Conservation (phyloP, 2,888 invertebrate genomes). For the Pachliopta kotzebuea region DNA sequence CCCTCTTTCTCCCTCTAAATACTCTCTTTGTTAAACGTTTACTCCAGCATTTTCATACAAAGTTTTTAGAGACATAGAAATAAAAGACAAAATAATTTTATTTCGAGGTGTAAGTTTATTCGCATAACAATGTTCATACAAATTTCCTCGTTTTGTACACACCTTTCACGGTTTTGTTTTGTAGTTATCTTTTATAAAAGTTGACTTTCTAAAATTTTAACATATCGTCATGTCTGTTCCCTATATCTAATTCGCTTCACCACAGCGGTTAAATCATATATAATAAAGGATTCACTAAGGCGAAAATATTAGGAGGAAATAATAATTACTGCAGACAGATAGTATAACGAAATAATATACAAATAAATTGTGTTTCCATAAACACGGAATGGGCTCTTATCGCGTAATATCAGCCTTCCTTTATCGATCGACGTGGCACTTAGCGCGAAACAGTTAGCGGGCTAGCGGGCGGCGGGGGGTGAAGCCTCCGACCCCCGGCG, state of each 20-base stretch:
- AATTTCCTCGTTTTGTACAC: conserved; percentile 80
- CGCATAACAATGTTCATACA: conserved; percentile 81
- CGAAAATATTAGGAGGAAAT: conserved; percentile 68
- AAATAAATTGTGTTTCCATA: conserved; percentile 62
- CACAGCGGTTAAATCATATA: conserved; percentile 67
- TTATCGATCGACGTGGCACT: conserved; percentile 58
- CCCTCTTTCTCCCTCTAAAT: no score
- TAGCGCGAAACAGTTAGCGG: conserved; percentile 28
- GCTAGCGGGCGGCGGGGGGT: conserved; percentile 1
- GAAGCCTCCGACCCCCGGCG: conserved; percentile 20
- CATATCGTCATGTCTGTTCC: conserved; percentile 79
- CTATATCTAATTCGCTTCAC: conserved; percentile 78
- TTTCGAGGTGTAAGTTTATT: conserved; percentile 81
- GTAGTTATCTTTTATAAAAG: conserved; percentile 79
- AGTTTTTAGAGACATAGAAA: conserved; percentile 39
- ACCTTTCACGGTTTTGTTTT: conserved; percentile 75
- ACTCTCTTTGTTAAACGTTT: background rate
- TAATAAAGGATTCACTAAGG: conserved; percentile 69
- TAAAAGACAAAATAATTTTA: conserved; percentile 74
- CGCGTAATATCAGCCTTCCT: conserved; percentile 62
- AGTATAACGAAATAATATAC: conserved; percentile 65
- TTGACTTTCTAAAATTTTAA: conserved; percentile 79
- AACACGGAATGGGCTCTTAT: conserved; percentile 72
- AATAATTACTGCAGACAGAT: conserved; percentile 64
- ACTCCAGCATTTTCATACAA: background rate